Evolutionary conservation across 2,888 invertebrate species (phyloP).

Genomic region (Diaprepes abbreviatus): DNA sequence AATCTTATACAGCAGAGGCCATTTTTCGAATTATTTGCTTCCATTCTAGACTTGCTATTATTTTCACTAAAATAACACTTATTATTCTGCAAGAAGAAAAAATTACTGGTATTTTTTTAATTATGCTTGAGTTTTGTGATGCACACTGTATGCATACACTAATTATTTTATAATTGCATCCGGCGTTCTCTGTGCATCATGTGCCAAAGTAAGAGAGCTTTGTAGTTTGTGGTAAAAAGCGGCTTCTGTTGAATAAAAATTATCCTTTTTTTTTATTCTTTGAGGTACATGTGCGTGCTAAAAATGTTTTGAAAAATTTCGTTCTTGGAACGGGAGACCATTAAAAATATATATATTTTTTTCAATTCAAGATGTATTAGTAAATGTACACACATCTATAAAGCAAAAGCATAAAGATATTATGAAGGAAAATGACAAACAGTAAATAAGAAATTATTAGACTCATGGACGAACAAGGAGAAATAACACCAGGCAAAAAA

Average conservation of each 20-base stretch:
- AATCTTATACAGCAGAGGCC: too few species aligned
- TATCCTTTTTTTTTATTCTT: slow-evolving; percentile 2
- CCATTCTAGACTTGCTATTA: slow-evolving; percentile 1
- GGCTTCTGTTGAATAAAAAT: slow-evolving; percentile 7
- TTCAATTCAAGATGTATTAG: too few species aligned
- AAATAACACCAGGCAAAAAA: too few species aligned
- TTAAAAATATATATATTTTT: too few species aligned
- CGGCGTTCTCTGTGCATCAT: slow-evolving; percentile 14
- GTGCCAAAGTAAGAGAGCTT: slow-evolving; percentile 22
- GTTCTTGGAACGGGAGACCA: too few species aligned
- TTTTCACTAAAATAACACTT: slow-evolving; percentile 24
- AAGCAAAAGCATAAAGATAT: too few species aligned
- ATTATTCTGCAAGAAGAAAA: slow-evolving; percentile 16
- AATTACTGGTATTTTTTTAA: slow-evolving; percentile 42
- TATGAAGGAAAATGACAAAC: too few species aligned
- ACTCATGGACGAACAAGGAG: too few species aligned
- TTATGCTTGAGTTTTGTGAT: slow-evolving; percentile 35
- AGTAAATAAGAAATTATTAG: too few species aligned
- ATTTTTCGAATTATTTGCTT: not conserved
- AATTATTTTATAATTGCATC: slow-evolving; percentile 39
- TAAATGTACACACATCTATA: too few species aligned
- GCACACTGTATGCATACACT: slow-evolving; percentile 24
- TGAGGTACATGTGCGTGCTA: not conserved
- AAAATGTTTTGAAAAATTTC: too few species aligned
- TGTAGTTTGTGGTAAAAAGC: slow-evolving; percentile 17